phyloP scores from a whole-genome alignment of 35 echinoderm and acorn worm species.

The Ophiothrix spiculata region DNA sequence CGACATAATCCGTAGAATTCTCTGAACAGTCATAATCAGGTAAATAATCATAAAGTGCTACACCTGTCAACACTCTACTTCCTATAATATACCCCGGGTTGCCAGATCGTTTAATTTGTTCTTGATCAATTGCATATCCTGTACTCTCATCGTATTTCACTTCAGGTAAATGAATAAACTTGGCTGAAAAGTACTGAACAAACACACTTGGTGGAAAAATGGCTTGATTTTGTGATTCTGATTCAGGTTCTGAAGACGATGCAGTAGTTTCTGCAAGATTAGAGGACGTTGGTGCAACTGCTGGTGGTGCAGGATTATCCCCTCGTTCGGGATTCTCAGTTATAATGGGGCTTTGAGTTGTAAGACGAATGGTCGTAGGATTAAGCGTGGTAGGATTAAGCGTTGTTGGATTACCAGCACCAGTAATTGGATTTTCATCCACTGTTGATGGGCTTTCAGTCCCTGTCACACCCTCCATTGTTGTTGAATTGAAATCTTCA shows the following conservation, averaged over 20 bases:
- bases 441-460: too few relatives aligned
- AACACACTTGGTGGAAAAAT: slow-evolving; percentile 22
- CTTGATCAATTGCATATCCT: background rate
- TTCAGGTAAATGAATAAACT: slow-evolving; percentile 55
- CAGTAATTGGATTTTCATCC: too few relatives aligned
- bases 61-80: slow-evolving; percentile 53
- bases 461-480: too few relatives aligned
- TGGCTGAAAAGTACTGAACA: slow-evolving; percentile 57
- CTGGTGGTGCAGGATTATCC: background rate
- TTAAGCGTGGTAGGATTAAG: background rate
- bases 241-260: background rate
- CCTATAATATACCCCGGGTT: slow-evolving; percentile 88
- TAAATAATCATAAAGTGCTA: slow-evolving; percentile 37
- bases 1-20: background rate
- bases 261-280: background rate
- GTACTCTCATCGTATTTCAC: background rate
- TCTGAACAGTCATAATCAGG: slow-evolving; percentile 49
- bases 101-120: slow-evolving; percentile 46
- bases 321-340: too few relatives aligned
- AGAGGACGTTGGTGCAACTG: background rate
- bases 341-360: background rate
- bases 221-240: too few relatives aligned
- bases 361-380: background rate
- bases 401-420: slow-evolving; percentile 21
- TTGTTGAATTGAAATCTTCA: too few relatives aligned